Evolutionary conservation across 2,113 vertebrate species (phyloP).

Genomic region (Chinchilla lanigera): DNA sequence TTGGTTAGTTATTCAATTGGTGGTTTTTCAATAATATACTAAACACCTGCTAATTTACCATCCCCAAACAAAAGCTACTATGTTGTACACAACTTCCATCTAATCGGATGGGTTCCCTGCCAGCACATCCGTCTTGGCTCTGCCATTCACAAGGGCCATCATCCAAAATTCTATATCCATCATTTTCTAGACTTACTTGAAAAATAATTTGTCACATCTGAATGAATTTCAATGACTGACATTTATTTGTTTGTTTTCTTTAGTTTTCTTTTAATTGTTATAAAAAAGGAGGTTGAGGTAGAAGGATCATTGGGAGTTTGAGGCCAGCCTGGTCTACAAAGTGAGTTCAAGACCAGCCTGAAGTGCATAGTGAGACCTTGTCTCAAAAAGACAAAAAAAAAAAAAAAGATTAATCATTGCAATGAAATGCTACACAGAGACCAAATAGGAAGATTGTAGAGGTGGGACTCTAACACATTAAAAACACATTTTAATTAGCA

Average conservation of each 20-base stretch:
- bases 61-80: not conserved
- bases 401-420: not conserved
- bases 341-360: too few relatives aligned
- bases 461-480: not conserved
- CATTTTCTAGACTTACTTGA: not conserved
- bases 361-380: too few relatives aligned
- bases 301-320: too few relatives aligned
- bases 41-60: conserved; percentile 14
- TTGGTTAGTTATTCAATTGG: not conserved
- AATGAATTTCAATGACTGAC: not conserved
- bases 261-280: not conserved
- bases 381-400: too few relatives aligned
- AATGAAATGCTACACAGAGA: not conserved
- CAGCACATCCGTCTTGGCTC: not conserved
- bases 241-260: not conserved
- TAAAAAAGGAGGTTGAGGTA: too few relatives aligned
- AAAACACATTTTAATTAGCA: not conserved
- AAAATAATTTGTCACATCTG: not conserved
- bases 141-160: not conserved
- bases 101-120: not conserved
- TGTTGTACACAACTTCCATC: not conserved
- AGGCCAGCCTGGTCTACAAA: too few relatives aligned
- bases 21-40: not conserved
- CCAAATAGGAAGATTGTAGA: not conserved
- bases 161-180: not conserved